A percentile compares a stretch with the other conserved stretches of the same genome.
phyloP scores from a whole-genome alignment of 2,888 invertebrate genomes.

The Ypsolopha sequella region DNA sequence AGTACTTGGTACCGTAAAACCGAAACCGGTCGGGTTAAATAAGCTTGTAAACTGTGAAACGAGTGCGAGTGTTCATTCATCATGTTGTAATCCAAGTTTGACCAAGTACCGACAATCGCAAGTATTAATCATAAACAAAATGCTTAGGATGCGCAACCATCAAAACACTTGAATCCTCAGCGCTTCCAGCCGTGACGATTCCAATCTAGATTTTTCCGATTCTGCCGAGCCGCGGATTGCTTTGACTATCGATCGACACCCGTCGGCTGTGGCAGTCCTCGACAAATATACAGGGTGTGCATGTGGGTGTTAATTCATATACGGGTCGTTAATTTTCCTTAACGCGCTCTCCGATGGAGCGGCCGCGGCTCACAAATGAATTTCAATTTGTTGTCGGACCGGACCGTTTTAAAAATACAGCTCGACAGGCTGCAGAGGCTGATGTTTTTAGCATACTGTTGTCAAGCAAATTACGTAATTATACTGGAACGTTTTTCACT shows the following conservation, averaged over 20 bases:
- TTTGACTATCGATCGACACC: slow-evolving; percentile 17
- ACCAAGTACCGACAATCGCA: too few relatives aligned
- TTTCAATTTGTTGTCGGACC: slow-evolving; percentile 57
- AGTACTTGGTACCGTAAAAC: too few relatives aligned
- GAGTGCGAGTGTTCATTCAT: too few relatives aligned
- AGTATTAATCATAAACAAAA: background rate
- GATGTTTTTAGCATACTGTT: slow-evolving; percentile 1
- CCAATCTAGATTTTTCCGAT: slow-evolving; percentile 3
- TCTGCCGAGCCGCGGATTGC: slow-evolving; percentile 14
- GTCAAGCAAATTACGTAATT: slow-evolving; percentile 4
- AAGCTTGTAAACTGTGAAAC: too few relatives aligned
- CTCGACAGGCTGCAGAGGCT: background rate
- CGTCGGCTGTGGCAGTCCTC: slow-evolving; percentile 14
- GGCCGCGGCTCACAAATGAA: slow-evolving; percentile 53
- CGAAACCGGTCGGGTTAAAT: too few relatives aligned
- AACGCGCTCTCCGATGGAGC: slow-evolving; percentile 45
- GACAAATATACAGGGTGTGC: slow-evolving; percentile 5
- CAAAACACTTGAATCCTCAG: background rate
- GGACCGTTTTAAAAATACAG: slow-evolving; percentile 21
- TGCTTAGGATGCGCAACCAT: background rate
- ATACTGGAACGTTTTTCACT: background rate
- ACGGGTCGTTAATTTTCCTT: slow-evolving; percentile 63
- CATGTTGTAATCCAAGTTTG: too few relatives aligned
- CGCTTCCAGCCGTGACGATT: background rate
- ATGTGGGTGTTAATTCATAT: slow-evolving; percentile 60